Percentiles rank a stretch among this genome's conserved stretches.
Conservation (phyloP, 92 coral and sea anemone genomes). For the Phenganax marumi region DNA sequence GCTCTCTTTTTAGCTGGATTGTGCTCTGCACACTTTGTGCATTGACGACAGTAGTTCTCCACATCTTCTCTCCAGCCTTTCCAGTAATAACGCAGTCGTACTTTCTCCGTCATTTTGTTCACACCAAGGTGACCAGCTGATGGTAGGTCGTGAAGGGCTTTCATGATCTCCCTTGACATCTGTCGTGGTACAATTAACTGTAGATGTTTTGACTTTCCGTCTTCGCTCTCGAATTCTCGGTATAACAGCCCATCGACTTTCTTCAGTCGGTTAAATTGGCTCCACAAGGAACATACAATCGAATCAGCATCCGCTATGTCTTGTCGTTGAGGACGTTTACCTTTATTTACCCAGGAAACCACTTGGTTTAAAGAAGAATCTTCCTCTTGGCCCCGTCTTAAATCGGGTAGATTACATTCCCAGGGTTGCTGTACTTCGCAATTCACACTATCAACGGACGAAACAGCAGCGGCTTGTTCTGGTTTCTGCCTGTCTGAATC, state of each 20-base stretch:
- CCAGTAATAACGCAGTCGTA: constrained; percentile 41
- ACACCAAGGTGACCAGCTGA: constrained; percentile 47
- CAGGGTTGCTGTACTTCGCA: neutral
- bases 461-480: no score
- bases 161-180: neutral
- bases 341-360: neutral
- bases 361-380: neutral
- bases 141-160: constrained; percentile 35
- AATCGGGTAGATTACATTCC: neutral
- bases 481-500: no score
- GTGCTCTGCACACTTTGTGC: constrained; percentile 22
- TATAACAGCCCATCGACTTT: neutral
- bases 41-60: constrained; percentile 29
- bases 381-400: neutral
- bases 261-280: neutral
- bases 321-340: neutral
- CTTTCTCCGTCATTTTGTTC: constrained; percentile 37
- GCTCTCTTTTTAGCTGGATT: constrained; percentile 20
- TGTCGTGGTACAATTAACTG: neutral
- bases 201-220: neutral
- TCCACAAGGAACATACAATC: neutral
- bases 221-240: neutral
- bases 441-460: no score
- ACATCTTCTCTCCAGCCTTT: constrained; percentile 33
- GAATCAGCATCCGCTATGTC: neutral